phyloP scores from a whole-genome alignment of 1,140 invertebrate species.

The Formica exsecta region DNA sequence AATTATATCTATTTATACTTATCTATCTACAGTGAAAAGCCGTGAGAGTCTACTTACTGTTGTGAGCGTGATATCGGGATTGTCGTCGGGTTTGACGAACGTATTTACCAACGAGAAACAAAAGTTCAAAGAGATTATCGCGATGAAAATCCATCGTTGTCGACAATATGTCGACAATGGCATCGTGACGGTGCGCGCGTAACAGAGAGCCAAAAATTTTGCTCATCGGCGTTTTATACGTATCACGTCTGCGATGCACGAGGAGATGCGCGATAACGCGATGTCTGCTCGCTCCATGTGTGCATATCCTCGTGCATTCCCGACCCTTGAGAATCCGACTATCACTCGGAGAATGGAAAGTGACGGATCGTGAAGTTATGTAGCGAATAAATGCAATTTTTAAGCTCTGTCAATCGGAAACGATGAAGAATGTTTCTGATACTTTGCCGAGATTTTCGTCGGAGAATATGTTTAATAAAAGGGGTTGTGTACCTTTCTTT shows the following conservation, averaged over 20 bases:
- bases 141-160: not conserved
- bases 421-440: not conserved
- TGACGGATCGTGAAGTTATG: not conserved
- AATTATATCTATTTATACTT: not conserved
- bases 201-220: conserved; percentile 18
- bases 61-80: conserved; percentile 20
- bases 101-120: conserved; percentile 4
- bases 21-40: not conserved
- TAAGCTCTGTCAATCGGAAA: not conserved
- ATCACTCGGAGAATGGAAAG: conserved; percentile 28
- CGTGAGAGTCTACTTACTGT: conserved; percentile 40
- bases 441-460: not conserved
- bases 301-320: conserved; percentile 5
- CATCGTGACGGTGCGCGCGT: not conserved
- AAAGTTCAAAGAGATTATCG: not conserved
- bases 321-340: not conserved
- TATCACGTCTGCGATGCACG: not conserved
- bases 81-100: conserved; percentile 1
- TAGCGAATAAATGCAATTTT: conserved; percentile 3
- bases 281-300: not conserved
- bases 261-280: conserved; percentile 15
- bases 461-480: not conserved
- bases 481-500: not conserved
- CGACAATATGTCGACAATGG: not conserved
- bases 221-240: conserved; percentile 43